Evolutionary conservation across 1,140 invertebrate species (phyloP).

Genomic region (Bombus confusus): DNA sequence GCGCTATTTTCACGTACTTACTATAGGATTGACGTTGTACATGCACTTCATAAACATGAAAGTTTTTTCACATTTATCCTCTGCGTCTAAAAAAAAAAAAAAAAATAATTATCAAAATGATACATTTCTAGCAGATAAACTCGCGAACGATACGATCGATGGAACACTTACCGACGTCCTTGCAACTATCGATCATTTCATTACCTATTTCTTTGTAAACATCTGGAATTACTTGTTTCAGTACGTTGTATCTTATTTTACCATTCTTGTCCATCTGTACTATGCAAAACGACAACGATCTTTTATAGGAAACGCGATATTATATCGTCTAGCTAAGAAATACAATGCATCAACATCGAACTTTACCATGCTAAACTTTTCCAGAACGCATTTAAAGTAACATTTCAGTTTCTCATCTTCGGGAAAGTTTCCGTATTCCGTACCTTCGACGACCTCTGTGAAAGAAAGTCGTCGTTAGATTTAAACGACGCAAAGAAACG

Average conservation of each 20-base stretch:
- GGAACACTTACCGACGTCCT: constrained; percentile 64
- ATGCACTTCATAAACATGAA: constrained; percentile 62
- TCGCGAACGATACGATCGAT: neutral
- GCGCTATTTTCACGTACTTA: constrained; percentile 20
- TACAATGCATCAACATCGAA: too few species aligned
- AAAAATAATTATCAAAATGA: neutral
- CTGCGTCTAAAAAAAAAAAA: constrained; percentile 44
- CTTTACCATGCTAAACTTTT: constrained; percentile 66
- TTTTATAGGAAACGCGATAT: neutral
- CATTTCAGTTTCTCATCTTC: constrained; percentile 72
- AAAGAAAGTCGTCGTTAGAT: neutral
- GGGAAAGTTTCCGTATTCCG: constrained; percentile 57
- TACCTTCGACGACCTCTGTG: constrained; percentile 52
- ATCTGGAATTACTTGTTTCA: constrained; percentile 72
- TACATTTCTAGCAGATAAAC: neutral
- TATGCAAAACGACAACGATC: neutral
- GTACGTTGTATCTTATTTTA: constrained; percentile 75
- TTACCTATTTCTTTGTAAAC: constrained; percentile 58
- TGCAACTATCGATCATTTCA: constrained; percentile 70
- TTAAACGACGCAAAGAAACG: neutral
- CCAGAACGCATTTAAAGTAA: constrained; percentile 78
- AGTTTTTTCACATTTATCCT: constrained; percentile 50
- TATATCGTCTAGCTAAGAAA: neutral
- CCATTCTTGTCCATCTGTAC: constrained; percentile 69
- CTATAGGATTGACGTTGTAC: constrained; percentile 56